phyloP scores from a whole-genome alignment of 2,113 vertebrate species.

The Halcyon senegalensis region DNA sequence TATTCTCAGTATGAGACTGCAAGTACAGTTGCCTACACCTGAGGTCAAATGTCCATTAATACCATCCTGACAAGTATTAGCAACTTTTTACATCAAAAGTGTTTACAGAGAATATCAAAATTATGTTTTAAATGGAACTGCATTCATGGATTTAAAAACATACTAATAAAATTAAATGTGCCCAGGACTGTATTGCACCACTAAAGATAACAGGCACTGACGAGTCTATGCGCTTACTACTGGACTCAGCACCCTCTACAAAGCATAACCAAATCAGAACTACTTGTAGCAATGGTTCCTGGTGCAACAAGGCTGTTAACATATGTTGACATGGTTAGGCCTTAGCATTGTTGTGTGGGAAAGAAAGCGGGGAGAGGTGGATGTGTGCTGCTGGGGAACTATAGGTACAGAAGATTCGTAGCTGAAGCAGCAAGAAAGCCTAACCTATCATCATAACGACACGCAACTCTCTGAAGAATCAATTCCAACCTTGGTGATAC shows the following conservation, averaged over 20 bases:
- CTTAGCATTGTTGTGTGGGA: not conserved
- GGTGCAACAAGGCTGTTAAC: not conserved
- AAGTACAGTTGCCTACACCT: not conserved
- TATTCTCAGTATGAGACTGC: not conserved
- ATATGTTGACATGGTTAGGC: not conserved
- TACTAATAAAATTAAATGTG: not conserved
- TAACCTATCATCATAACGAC: not conserved
- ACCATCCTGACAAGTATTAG: not conserved
- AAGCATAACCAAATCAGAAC: not conserved
- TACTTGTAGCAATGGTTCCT: not conserved
- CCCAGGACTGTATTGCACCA: not conserved
- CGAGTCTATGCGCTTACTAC: not conserved
- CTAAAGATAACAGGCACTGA: not conserved
- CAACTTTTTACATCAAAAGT: not conserved
- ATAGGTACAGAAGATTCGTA: not conserved
- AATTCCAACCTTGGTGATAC: too few relatives aligned
- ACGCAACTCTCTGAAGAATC: not conserved
- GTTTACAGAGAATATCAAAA: not conserved
- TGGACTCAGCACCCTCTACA: not conserved
- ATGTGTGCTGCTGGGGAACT: not conserved
- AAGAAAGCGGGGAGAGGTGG: not conserved
- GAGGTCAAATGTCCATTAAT: not conserved
- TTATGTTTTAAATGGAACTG: not conserved
- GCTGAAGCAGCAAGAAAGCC: not conserved
- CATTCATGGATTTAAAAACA: not conserved